phyloP scores from a whole-genome alignment of 1,140 invertebrate species.

The Subanguina moxae region DNA sequence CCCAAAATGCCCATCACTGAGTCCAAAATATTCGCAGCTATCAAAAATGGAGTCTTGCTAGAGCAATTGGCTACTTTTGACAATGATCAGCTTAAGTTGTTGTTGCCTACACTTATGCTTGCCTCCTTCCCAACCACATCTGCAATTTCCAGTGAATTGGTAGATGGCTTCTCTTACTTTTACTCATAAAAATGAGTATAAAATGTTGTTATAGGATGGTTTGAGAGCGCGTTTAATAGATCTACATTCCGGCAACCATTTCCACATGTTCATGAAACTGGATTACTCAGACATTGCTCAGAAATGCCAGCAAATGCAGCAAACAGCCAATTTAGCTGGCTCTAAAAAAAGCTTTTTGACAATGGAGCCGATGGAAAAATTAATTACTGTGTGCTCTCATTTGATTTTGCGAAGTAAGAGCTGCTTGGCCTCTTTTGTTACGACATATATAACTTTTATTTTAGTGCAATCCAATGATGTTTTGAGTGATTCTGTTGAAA shows the following conservation, averaged over 20 bases:
- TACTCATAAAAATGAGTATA: neutral
- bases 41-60: neutral
- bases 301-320: neutral
- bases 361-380: neutral
- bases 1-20: too few relatives aligned
- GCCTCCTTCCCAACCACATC: neutral
- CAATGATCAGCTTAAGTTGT: neutral
- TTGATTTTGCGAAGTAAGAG: neutral
- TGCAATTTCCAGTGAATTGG: neutral
- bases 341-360: neutral
- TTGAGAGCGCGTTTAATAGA: neutral
- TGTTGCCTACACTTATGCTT: neutral
- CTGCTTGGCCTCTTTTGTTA: neutral
- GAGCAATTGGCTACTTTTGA: neutral
- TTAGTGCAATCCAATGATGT: slow-evolving; percentile 4
- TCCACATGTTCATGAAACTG: neutral
- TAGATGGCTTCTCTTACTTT: neutral
- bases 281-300: neutral
- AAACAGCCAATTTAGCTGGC: neutral
- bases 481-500: slow-evolving; percentile 13
- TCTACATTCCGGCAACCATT: neutral
- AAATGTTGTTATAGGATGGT: neutral
- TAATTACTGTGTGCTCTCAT: neutral
- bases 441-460: neutral
- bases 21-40: neutral